phyloP scores from a whole-genome alignment of 1,140 invertebrate genomes.

The Sarcophaga peregrina region DNA sequence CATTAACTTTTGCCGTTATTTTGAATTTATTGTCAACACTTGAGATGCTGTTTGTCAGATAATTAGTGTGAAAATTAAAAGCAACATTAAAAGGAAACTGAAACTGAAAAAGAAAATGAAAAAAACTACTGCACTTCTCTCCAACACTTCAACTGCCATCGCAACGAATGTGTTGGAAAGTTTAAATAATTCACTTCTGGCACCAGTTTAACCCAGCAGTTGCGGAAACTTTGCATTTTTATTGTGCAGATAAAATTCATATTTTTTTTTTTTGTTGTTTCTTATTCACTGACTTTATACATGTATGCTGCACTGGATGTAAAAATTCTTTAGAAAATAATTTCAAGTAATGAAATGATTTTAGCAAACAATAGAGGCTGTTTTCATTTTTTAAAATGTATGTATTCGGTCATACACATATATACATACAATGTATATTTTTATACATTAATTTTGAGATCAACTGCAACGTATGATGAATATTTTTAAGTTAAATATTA shows the following conservation, averaged over 20 bases:
- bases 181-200: neutral
- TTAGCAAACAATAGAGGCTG: no score
- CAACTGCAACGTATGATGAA: neutral
- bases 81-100: constrained; percentile 3
- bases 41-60: constrained; percentile 47
- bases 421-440: no score
- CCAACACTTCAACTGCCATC: neutral
- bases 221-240: no score
- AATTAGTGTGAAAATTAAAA: constrained; percentile 49
- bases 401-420: no score
- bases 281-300: no score
- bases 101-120: neutral
- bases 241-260: no score
- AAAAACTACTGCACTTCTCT: neutral
- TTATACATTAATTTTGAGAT: no score
- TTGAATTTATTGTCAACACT: constrained; percentile 48
- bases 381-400: no score
- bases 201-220: no score
- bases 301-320: no score
- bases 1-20: constrained; percentile 43
- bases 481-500: constrained; percentile 9
- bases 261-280: neutral
- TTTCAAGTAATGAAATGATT: no score
- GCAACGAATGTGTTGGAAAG: neutral
- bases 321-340: no score